phyloP scores from a whole-genome alignment of 2,888 invertebrate genomes.

The Meteorus colon region DNA sequence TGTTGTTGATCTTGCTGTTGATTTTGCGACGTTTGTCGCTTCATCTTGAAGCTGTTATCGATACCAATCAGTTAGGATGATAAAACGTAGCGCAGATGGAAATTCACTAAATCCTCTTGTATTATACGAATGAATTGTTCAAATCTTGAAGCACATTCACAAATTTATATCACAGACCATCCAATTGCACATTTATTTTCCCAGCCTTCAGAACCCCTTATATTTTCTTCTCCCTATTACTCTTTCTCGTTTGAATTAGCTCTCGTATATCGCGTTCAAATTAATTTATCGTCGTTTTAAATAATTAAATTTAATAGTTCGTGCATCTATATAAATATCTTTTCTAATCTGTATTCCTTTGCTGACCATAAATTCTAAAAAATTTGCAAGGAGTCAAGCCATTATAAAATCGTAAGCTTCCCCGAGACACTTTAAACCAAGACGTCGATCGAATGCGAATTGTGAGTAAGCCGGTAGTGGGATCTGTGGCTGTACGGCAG shows the following conservation, averaged over 20 bases:
- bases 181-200: constrained; percentile 50
- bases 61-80: constrained; percentile 44
- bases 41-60: constrained; percentile 77
- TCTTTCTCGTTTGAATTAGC: constrained; percentile 17
- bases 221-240: constrained; percentile 23
- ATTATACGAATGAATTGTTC: constrained; percentile 45
- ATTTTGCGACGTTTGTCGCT: constrained; percentile 80
- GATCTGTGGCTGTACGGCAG: constrained; percentile 50
- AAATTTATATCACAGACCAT: constrained; percentile 44
- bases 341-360: constrained; percentile 49
- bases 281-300: constrained; percentile 40
- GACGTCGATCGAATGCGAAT: constrained; percentile 96
- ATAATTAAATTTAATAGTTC: constrained; percentile 28
- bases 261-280: constrained; percentile 40
- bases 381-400: constrained; percentile 84
- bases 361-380: constrained; percentile 72
- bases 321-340: constrained; percentile 44
- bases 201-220: constrained; percentile 25
- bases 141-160: constrained; percentile 50
- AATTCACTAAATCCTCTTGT: constrained; percentile 52
- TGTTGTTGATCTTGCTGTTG: constrained; percentile 75
- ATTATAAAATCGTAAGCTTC: constrained; percentile 80
- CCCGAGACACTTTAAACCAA: constrained; percentile 78
- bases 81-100: constrained; percentile 44
- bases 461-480: constrained; percentile 87